These are phyloP conservation scores for Blera fallax DNA, from an alignment of 2,888 invertebrate genomes.

Conservation along the genomic window DNA sequence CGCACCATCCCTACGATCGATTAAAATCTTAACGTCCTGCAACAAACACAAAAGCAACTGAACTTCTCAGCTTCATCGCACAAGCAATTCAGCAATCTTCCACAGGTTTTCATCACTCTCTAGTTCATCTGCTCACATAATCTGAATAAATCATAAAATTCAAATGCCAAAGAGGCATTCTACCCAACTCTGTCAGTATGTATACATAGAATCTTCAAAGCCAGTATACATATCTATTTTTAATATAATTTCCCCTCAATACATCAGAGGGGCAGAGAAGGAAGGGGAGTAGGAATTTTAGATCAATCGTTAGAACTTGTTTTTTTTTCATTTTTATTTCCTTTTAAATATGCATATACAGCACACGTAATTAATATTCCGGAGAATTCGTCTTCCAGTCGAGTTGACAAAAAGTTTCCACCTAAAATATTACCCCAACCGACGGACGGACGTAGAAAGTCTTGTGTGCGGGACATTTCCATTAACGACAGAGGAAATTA, in stretches of 20 bases:
- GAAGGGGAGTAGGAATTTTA: conserved; percentile 16
- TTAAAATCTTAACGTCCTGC: background rate
- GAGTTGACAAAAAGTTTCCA: conserved; percentile 12
- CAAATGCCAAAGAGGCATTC: conserved; percentile 8
- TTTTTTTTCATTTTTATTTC: background rate
- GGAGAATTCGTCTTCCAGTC: conserved; percentile 2
- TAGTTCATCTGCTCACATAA: conserved; percentile 20
- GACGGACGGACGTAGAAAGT: conserved; percentile 26
- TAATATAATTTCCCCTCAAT: conserved; percentile 8
- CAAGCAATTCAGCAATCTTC: conserved; percentile 12
- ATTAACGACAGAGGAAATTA: conserved; percentile 70
- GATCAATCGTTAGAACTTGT: conserved; percentile 14
- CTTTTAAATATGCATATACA: background rate
- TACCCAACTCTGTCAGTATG: background rate
- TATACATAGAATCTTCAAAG: background rate
- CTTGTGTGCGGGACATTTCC: conserved; percentile 55
- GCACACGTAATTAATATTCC: conserved; percentile 20
- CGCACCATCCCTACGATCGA: too few relatives aligned
- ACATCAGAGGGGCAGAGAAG: background rate
- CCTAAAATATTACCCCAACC: conserved; percentile 21
- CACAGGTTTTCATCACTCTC: conserved; percentile 12
- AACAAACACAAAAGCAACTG: background rate
- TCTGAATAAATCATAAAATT: conserved; percentile 56
- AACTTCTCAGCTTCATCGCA: background rate
- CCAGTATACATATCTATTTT: conserved; percentile 18